These are phyloP conservation scores for Lysiphlebus fabarum DNA, from an alignment of 1,140 invertebrate species.

Conservation along the genomic window DNA sequence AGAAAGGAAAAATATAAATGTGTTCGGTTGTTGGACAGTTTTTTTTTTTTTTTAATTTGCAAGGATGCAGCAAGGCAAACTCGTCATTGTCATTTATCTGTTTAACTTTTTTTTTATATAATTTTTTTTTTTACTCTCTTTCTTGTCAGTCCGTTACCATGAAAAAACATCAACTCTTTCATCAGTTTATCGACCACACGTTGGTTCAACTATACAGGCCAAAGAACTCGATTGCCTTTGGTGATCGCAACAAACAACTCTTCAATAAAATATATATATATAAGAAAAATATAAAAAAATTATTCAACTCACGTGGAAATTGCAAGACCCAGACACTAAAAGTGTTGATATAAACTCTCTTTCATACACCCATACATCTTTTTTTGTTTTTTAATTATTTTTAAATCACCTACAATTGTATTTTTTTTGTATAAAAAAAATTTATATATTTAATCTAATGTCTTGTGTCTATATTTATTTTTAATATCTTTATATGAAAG, in stretches of 20 bases:
- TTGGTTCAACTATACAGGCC: constrained; percentile 21
- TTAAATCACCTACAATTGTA: too few relatives aligned
- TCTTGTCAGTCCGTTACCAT: neutral
- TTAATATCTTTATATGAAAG: too few relatives aligned
- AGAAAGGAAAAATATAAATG: constrained; percentile 30
- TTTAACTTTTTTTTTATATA: neutral
- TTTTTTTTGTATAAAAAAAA: too few relatives aligned
- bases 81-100: constrained; percentile 29
- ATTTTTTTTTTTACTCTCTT: constrained; percentile 1
- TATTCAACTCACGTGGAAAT: constrained; percentile 21
- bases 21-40: constrained; percentile 39
- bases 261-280: too few relatives aligned
- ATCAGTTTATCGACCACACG: constrained; percentile 10
- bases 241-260: constrained; percentile 3
- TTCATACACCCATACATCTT: too few relatives aligned
- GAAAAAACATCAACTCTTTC: constrained; percentile 12
- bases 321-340: neutral
- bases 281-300: constrained; percentile 5
- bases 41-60: constrained; percentile 28
- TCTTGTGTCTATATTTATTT: too few relatives aligned
- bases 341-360: too few relatives aligned
- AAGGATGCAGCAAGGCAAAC: constrained; percentile 43
- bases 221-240: constrained; percentile 16
- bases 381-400: too few relatives aligned
- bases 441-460: too few relatives aligned